Evolutionary conservation across 1,140 invertebrate species (phyloP).

Genomic region (Solenopsis invicta): DNA sequence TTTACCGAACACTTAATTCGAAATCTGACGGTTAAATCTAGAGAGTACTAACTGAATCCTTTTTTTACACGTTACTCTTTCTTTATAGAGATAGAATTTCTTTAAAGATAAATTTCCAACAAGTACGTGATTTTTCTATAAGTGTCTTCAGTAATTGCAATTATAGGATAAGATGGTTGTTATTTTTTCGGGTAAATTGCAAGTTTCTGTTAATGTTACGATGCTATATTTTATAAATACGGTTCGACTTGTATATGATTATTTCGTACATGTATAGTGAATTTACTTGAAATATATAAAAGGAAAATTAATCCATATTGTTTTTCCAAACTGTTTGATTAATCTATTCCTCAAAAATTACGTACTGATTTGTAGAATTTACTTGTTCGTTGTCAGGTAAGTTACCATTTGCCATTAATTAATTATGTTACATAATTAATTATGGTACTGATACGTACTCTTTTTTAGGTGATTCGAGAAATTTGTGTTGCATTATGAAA

Average conservation of each 20-base stretch:
- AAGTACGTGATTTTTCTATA: slow-evolving; percentile 22
- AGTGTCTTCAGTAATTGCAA: slow-evolving; percentile 18
- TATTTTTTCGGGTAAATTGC: slow-evolving; percentile 2
- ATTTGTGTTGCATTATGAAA: slow-evolving; percentile 42
- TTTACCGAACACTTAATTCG: slow-evolving; percentile 20
- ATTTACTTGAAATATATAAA: slow-evolving; percentile 46
- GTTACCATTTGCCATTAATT: slow-evolving; percentile 32
- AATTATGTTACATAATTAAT: slow-evolving; percentile 23
- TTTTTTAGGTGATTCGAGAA: slow-evolving; percentile 48
- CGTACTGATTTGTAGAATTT: background rate
- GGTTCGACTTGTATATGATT: slow-evolving; percentile 35
- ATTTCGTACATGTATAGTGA: slow-evolving; percentile 15
- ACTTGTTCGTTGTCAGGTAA: slow-evolving; percentile 31
- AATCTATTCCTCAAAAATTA: slow-evolving; percentile 2
- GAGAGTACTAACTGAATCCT: background rate
- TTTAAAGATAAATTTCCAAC: slow-evolving; percentile 9
- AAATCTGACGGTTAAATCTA: background rate
- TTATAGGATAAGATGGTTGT: slow-evolving; percentile 35
- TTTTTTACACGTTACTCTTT: background rate
- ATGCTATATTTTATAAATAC: slow-evolving; percentile 41
- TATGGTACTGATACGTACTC: slow-evolving; percentile 20
- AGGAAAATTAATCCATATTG: slow-evolving; percentile 34
- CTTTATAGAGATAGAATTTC: background rate
- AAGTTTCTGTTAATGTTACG: slow-evolving; percentile 46
- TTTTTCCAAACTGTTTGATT: background rate